Evolutionary conservation across 2,797 vertebrate species (phyloP), one percentile per base, ranked within the genome.

Genomic region (Tragopan temminckii): DNA sequence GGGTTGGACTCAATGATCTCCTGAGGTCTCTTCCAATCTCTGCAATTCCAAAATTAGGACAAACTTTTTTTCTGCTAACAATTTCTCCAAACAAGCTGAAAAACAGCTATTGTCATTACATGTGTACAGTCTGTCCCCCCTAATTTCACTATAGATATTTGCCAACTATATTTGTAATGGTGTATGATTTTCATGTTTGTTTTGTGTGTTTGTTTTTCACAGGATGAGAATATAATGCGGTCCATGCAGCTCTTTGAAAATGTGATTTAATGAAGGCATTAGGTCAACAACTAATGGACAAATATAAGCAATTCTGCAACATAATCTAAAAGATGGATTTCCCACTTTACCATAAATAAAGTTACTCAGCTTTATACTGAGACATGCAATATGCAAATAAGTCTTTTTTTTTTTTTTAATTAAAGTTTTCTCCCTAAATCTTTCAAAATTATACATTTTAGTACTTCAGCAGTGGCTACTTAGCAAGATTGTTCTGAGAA

Each of bases 241-340:
- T 99, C 99, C 89, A 99, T 99, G 99, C 99, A 99, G 97, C 99
- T 99, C 97, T 99, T 99, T 96, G 99, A 99, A 98, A 99, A 99
- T n/a, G 98, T 99, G 96, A 99, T 99, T 98, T 99, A 99, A 98
- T 96, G 97, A 96, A 95, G 89, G 93, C 85, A 94, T 74, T 92
- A 95, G 84, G 21, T 92, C 95, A 93, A 93, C 96, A 96, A 93
- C 45, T 93, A 97, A 97, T 94, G 95, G 80, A 98, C 90, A 95
- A 90, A 96, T 92, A 95, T 85, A 92, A 97, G 95, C 95, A 97
- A 97, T 97, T 98, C 97, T 91, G 85, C 96, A 97, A 95, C 93
- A 95, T 95, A 97, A 97, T 95, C 80, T 93, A 97, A 97, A 80
- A 97, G 97, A 97, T 87, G 97, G 95, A 97, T 94, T 96, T 97